Evolutionary conservation across 2,888 invertebrate species (phyloP).

Genomic region (Andrena praecox): DNA sequence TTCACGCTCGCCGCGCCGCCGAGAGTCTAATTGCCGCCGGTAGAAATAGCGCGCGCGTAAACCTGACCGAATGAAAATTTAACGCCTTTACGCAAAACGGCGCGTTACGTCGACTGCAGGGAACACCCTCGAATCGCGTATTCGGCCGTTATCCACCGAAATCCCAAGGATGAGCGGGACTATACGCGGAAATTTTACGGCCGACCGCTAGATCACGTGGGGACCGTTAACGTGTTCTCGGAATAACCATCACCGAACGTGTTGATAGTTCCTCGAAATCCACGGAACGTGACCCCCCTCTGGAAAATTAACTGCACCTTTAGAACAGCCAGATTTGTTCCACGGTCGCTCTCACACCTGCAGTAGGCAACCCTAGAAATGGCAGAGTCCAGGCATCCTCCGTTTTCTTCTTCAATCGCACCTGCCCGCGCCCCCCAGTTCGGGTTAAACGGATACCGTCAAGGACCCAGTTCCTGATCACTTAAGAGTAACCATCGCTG

Average conservation of each 20-base stretch:
- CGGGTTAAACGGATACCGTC: background rate
- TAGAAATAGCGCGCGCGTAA: slow-evolving; percentile 1
- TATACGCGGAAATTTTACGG: slow-evolving; percentile 4
- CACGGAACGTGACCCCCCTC: background rate
- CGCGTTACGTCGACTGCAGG: background rate
- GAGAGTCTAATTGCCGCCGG: slow-evolving; percentile 18
- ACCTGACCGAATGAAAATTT: slow-evolving; percentile 26
- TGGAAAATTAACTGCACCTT: background rate
- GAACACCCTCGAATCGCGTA: slow-evolving; percentile 20
- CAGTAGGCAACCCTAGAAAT: too few relatives aligned
- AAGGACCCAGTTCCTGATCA: too few relatives aligned
- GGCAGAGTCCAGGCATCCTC: too few relatives aligned
- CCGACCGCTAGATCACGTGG: background rate
- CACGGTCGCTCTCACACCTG: too few relatives aligned
- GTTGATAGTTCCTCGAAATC: background rate
- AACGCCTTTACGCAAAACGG: slow-evolving; percentile 25
- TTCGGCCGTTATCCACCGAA: slow-evolving; percentile 2
- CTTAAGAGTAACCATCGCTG: too few relatives aligned
- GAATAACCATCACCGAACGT: background rate
- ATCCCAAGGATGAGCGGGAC: slow-evolving; percentile 11
- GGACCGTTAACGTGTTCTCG: background rate
- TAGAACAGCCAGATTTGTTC: too few relatives aligned
- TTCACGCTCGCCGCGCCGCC: background rate
- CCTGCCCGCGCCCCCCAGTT: background rate
- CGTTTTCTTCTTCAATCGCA: background rate